Evolutionary conservation across 2,113 vertebrate genomes (phyloP).

Genomic region (Indicator indicator): DNA sequence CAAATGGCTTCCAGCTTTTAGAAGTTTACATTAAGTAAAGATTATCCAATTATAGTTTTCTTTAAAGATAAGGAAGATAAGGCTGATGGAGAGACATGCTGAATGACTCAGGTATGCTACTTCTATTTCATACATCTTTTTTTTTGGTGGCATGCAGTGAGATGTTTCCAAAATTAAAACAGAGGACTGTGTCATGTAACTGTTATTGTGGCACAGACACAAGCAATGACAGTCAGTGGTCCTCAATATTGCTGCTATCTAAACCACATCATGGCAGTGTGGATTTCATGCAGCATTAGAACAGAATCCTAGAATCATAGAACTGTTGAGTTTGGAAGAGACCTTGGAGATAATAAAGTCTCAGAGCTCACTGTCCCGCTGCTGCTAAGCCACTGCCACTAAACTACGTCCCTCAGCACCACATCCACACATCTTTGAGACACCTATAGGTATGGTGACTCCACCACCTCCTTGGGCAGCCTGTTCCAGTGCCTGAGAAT

Average conservation of each 20-base stretch:
- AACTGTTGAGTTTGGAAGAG: too few species aligned
- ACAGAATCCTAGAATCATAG: too few species aligned
- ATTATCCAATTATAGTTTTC: conserved; percentile 71
- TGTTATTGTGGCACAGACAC: neutral
- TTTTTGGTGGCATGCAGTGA: neutral
- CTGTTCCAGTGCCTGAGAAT: too few species aligned
- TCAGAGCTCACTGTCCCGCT: too few species aligned
- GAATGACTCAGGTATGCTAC: conserved; percentile 21
- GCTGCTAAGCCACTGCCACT: too few species aligned
- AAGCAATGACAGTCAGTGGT: neutral
- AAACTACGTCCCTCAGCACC: too few species aligned
- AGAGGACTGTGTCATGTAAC: too few species aligned
- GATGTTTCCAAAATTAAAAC: neutral
- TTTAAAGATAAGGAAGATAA: conserved; percentile 64
- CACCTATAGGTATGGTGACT: too few species aligned
- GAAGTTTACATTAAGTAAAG: conserved; percentile 70
- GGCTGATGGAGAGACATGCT: conserved; percentile 7
- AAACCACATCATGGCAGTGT: neutral
- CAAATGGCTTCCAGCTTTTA: conserved; percentile 65
- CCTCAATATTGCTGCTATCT: neutral
- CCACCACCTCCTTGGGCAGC: too few species aligned
- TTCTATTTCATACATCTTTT: neutral
- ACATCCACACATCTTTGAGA: too few species aligned
- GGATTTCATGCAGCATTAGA: neutral
- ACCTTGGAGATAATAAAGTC: too few species aligned